phyloP scores from a whole-genome alignment of 2,797 vertebrate species.

The Coilia nasus region DNA sequence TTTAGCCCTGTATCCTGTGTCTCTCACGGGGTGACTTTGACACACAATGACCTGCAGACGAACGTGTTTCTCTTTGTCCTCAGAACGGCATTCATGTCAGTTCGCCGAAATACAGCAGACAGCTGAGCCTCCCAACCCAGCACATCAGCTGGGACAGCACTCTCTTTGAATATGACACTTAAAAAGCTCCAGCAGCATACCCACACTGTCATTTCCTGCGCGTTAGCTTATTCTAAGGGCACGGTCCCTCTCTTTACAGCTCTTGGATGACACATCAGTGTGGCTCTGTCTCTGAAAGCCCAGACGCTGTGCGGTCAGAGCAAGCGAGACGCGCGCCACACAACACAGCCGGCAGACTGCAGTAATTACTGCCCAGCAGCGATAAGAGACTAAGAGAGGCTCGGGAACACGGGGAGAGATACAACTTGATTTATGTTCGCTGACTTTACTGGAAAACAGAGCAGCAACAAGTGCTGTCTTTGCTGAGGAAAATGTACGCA shows the following conservation, averaged over 20 bases:
- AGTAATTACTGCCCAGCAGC: constrained; percentile 8
- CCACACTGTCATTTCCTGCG: constrained; percentile 6
- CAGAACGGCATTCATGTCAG: neutral
- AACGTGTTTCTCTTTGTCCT: neutral
- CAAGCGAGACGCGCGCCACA: neutral
- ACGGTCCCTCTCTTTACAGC: neutral
- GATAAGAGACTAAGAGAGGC: neutral
- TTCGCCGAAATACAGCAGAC: neutral
- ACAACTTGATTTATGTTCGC: constrained; percentile 20
- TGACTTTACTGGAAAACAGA: constrained; percentile 17
- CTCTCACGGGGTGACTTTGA: neutral
- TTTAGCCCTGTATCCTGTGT: neutral
- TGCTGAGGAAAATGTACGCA: neutral
- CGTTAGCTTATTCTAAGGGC: neutral
- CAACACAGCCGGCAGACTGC: neutral
- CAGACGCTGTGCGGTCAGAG: neutral
- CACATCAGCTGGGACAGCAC: neutral
- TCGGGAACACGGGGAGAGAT: constrained; percentile 7
- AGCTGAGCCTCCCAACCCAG: neutral
- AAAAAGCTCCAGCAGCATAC: neutral
- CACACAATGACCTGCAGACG: neutral
- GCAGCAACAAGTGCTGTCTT: neutral
- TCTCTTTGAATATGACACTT: neutral
- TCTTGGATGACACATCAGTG: neutral
- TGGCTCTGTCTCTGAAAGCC: constrained; percentile 1